Base-by-base conservation (phyloP, 2,113 vertebrate genomes). In the Pseudois nayaur region DNA sequence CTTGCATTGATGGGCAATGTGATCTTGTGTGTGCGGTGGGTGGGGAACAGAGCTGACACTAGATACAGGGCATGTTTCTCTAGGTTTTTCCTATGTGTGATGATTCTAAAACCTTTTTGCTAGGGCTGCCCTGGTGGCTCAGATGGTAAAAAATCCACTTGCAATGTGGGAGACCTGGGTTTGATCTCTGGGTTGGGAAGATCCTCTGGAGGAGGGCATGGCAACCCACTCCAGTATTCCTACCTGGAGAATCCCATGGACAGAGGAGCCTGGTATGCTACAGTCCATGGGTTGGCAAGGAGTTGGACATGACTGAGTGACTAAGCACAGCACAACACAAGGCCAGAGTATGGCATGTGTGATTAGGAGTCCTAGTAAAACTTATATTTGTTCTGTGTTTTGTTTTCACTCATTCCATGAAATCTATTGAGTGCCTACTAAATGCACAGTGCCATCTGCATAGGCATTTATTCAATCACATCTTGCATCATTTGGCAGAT, bases 401-500 rank as follows among this genome's bases (percentile, higher is more conserved):
- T 82, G 43, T 91, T 97, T 96, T 67, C 21, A 48, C 59, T 91
- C 40, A 25, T 91, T 88, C 36, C 31, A 21, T 64, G 91, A 67
- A 85, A 78, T 96, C 85, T 90, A 78, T 52, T 82, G 94, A 97
- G 84, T 7, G 23, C 45, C 92, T 88, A 85, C 94, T 94, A 60
- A 85, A 85, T 5, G 50, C 84, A 43, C 36, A 9, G 74, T 55
- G 59, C 95, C 85, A 19, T 78, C 91, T 60, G 54, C 85, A 71
- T 71, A 84, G 76, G 85, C 59, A 6, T 88, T 95, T 76, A 91
- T 88, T 96, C 84, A 92, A 78, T 96, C 84, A 94, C 27, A 12
- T 85, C 93, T 86, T 82, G 86, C 81, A 57, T 93, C 55, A n/a
- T 87, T 92, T 92, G 93, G 64, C 93, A 92, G 93, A 90, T 96